Evolutionary conservation across 2,797 vertebrate species (phyloP).

Genomic region (Hippopotamyrus pictus): DNA sequence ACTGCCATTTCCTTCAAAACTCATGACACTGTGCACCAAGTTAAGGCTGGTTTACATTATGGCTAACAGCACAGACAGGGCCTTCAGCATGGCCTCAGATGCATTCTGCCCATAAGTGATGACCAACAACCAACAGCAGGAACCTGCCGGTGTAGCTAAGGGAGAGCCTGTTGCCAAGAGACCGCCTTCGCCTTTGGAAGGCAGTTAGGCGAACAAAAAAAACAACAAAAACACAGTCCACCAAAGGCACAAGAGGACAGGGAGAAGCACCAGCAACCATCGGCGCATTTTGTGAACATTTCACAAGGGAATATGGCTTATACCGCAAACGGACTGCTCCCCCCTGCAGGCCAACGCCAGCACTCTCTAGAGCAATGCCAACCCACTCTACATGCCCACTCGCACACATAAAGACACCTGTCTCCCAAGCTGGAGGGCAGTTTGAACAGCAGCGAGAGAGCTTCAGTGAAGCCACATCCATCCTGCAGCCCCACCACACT

Average conservation of each 20-base stretch:
- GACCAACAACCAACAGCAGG: neutral
- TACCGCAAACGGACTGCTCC: neutral
- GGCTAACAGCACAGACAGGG: neutral
- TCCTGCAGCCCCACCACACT: conserved; percentile 34
- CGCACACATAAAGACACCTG: neutral
- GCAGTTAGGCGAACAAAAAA: neutral
- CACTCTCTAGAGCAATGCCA: neutral
- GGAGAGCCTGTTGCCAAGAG: neutral
- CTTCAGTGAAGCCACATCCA: neutral
- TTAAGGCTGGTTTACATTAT: neutral
- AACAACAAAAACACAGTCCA: neutral
- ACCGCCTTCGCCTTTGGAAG: neutral
- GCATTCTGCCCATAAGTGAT: neutral
- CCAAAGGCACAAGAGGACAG: neutral
- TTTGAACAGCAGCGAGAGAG: neutral
- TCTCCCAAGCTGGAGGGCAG: neutral
- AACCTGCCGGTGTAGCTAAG: neutral
- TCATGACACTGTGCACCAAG: neutral
- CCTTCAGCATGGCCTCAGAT: neutral
- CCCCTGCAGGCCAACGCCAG: neutral
- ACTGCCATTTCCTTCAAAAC: neutral
- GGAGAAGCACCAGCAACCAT: neutral
- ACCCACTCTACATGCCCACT: neutral
- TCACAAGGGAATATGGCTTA: neutral
- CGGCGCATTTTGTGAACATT: neutral